These are phyloP conservation scores for Sebastes itinus DNA, from an alignment of 2,797 vertebrate genomes.

Conservation along the genomic window DNA sequence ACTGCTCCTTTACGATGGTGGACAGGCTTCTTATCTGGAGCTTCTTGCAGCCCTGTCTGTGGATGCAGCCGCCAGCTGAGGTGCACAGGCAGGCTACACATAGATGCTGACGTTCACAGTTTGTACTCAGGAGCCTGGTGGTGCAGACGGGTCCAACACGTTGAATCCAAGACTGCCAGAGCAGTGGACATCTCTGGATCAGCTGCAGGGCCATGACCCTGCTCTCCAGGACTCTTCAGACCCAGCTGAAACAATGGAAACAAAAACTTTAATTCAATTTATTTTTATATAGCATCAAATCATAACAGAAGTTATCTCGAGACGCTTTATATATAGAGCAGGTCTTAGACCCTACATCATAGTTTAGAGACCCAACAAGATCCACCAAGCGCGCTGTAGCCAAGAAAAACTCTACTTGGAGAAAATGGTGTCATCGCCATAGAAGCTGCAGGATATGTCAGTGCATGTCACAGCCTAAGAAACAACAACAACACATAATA, in stretches of 20 bases:
- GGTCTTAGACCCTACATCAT: too few relatives aligned
- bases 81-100: constrained; percentile 47
- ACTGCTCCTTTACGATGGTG: constrained; percentile 67
- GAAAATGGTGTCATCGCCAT: too few relatives aligned
- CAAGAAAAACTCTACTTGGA: too few relatives aligned
- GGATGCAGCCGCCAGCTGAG: constrained; percentile 32
- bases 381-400: too few relatives aligned
- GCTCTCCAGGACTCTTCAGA: neutral
- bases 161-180: constrained; percentile 28
- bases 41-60: constrained; percentile 39
- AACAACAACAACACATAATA: too few relatives aligned
- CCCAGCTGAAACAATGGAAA: neutral
- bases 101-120: neutral
- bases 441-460: too few relatives aligned
- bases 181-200: constrained; percentile 50
- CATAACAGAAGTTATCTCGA: too few relatives aligned
- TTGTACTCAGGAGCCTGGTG: constrained; percentile 11
- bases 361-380: too few relatives aligned
- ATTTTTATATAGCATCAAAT: too few relatives aligned
- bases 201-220: constrained; percentile 75
- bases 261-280: neutral
- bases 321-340: too few relatives aligned
- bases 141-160: neutral
- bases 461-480: too few relatives aligned
- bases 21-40: constrained; percentile 53